Conservation (phyloP, 1,140 invertebrate species). For the Tyrophagus putrescentiae region DNA sequence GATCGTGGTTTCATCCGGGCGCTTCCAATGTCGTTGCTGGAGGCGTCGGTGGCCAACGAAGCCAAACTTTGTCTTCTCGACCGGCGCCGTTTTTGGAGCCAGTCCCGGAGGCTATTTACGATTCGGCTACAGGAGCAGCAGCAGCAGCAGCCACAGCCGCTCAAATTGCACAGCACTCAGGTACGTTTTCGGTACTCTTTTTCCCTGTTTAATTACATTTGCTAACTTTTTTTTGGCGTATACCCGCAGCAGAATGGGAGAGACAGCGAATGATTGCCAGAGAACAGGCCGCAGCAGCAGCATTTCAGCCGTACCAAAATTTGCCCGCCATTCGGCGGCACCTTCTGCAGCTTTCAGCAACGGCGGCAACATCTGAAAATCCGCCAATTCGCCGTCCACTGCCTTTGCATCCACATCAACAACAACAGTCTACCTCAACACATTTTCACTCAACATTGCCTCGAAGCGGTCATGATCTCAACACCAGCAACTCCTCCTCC, state of each 20-base stretch:
- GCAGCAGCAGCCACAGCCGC: not conserved
- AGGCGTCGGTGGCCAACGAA: too few relatives aligned
- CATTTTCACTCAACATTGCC: not conserved
- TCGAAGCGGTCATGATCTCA: not conserved
- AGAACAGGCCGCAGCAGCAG: too few relatives aligned
- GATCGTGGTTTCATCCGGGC: not conserved
- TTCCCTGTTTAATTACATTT: not conserved
- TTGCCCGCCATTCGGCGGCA: constrained; percentile 2
- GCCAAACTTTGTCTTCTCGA: constrained; percentile 2
- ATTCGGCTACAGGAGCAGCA: constrained; percentile 7
- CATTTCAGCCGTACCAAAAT: constrained; percentile 18
- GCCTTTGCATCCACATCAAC: not conserved
- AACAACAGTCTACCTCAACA: constrained; percentile 3
- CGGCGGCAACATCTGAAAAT: not conserved
- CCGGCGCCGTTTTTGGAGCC: constrained; percentile 7
- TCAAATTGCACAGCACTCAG: not conserved
- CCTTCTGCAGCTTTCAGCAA: not conserved
- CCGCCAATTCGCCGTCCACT: not conserved
- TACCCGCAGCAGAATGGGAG: not conserved
- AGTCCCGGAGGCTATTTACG: constrained; percentile 19
- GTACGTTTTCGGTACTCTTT: not conserved
- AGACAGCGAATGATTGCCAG: too few relatives aligned
- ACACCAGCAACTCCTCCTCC: constrained; percentile 23
- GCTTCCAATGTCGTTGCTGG: too few relatives aligned
- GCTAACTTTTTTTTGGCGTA: not conserved